Evolutionary conservation across 2,113 vertebrate genomes (phyloP).

Genomic region (Orcinus orca): DNA sequence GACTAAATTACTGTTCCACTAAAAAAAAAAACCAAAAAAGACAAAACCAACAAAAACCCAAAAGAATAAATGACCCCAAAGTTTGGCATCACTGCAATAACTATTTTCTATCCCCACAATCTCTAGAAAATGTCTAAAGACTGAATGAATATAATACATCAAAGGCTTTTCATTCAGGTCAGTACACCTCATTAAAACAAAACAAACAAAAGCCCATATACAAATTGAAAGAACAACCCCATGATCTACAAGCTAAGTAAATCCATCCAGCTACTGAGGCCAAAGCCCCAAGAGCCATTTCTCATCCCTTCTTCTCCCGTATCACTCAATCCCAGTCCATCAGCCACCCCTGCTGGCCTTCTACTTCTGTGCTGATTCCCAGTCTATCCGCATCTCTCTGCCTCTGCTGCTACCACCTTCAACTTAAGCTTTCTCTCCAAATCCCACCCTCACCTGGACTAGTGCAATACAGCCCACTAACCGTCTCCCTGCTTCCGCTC

Average conservation of each 20-base stretch:
- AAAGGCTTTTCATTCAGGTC: neutral
- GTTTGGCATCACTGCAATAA: neutral
- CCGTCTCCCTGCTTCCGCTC: neutral
- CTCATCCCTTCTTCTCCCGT: neutral
- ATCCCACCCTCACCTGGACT: neutral
- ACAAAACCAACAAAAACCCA: neutral
- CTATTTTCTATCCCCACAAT: neutral
- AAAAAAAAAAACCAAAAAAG: neutral
- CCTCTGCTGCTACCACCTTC: neutral
- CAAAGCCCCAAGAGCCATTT: neutral
- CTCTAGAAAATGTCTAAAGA: neutral
- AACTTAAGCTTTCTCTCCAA: neutral
- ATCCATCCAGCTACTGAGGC: neutral
- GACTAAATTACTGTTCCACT: neutral
- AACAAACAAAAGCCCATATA: neutral
- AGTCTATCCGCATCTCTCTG: neutral
- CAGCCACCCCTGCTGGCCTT: neutral
- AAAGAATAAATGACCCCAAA: conserved; percentile 30
- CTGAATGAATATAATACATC: neutral
- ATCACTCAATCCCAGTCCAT: neutral
- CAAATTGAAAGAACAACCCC: neutral
- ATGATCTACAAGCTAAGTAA: neutral
- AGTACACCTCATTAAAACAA: neutral
- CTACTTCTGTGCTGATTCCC: neutral
- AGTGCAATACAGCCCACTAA: neutral